A percentile compares a stretch with the other conserved stretches of the same genome.
Conservation (phyloP, 2,888 invertebrate genomes). For the Nemotelus pantherinus region DNA sequence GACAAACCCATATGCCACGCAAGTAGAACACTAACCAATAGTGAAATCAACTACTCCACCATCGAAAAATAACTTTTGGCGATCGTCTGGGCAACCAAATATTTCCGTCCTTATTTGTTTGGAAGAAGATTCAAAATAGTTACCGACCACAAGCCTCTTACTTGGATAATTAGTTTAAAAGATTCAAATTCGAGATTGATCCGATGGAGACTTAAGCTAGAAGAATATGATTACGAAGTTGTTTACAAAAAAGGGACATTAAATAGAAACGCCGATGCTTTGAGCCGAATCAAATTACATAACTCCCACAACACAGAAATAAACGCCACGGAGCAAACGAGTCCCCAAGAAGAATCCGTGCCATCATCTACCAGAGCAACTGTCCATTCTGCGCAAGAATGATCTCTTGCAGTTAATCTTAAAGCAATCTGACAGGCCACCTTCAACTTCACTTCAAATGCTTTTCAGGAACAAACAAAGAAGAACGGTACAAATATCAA, state of each 20-base stretch:
- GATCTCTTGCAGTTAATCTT: conserved; percentile 18
- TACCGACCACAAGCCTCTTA: too few relatives aligned
- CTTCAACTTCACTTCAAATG: not conserved
- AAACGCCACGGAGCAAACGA: not conserved
- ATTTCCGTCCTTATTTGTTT: too few relatives aligned
- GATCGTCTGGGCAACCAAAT: too few relatives aligned
- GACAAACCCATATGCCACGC: not conserved
- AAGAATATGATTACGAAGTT: not conserved
- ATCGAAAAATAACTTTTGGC: too few relatives aligned
- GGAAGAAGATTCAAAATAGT: too few relatives aligned
- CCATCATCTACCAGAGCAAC: conserved; percentile 5
- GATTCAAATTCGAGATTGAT: not conserved
- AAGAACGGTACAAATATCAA: not conserved
- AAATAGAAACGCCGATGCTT: not conserved
- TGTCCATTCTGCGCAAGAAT: conserved; percentile 49
- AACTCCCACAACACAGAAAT: not conserved
- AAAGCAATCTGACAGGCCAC: not conserved
- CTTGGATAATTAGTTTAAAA: too few relatives aligned
- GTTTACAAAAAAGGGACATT: not conserved
- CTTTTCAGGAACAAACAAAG: not conserved
- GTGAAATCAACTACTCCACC: not conserved
- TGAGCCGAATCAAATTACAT: not conserved
- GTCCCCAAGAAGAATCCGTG: not conserved
- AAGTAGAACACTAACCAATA: not conserved
- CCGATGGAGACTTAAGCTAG: not conserved